phyloP scores from a whole-genome alignment of 2,797 vertebrate species.

The Semotilus atromaculatus region DNA sequence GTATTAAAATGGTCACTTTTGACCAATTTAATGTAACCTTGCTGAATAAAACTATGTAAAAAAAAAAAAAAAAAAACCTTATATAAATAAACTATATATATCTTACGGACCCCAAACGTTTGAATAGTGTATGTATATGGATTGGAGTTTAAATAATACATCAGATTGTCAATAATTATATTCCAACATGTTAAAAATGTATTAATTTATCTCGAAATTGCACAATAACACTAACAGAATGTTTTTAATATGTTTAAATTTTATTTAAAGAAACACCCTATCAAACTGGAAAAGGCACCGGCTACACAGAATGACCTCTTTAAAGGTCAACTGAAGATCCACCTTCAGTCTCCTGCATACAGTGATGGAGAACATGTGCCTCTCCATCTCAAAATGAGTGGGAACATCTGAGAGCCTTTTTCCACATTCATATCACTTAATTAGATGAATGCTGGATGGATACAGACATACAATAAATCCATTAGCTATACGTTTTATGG shows the following conservation, averaged over 20 bases:
- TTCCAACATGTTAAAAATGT: not conserved
- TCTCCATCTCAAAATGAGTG: slow-evolving; percentile 20
- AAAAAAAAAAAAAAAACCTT: no score
- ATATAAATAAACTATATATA: no score
- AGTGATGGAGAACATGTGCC: not conserved
- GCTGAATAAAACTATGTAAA: no score
- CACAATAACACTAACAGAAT: not conserved
- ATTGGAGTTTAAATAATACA: not conserved
- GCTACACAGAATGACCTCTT: not conserved
- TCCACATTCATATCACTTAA: slow-evolving; percentile 47
- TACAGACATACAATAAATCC: slow-evolving; percentile 44
- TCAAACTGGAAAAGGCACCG: not conserved
- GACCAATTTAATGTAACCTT: not conserved
- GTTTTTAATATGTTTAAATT: not conserved
- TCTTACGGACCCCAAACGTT: no score
- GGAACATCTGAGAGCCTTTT: slow-evolving; percentile 22
- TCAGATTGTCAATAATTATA: not conserved
- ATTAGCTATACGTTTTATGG: slow-evolving; percentile 57
- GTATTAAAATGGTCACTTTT: not conserved
- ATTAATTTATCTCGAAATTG: not conserved
- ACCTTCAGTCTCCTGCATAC: slow-evolving; percentile 2
- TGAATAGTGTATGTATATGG: no score
- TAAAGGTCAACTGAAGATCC: not conserved
- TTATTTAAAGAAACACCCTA: not conserved
- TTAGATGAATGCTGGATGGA: slow-evolving; percentile 56